Evolutionary conservation across 2,888 invertebrate species (phyloP), one percentile per base, ranked within the genome.

Genomic region (Hydraecia micacea): DNA sequence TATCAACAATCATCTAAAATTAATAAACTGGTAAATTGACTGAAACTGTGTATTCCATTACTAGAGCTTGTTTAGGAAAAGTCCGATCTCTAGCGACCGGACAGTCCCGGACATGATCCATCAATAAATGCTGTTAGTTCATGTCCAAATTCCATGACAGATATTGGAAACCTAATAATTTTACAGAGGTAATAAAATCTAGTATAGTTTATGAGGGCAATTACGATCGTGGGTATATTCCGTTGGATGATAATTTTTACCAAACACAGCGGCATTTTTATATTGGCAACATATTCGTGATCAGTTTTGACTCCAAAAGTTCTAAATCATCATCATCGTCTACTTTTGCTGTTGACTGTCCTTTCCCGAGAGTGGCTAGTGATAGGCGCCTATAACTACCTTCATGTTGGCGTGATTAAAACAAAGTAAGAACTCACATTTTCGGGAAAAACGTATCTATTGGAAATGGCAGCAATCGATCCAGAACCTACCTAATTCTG

Each of bases 91-190:
- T 18, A 18, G n/a, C 21, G 75, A 21, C 6, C n/a, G 32, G 68
- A 11, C 21, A 28, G 67, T 28, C 2, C 52, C 65, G 76, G 76
- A 76, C 21, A 65, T 76, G 55, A 76, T 76, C 76, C 65, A 76
- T 76, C 76, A 76, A 55, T 75, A 65, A 75, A 76, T 28, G 32
- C 42, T 52, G 39, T 75, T 76, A 65, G 76, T 55, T 3, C 3
- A 15, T n/a, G 25, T 52, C 52, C 21, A 28, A 52, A 21, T 52
- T 52, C 52, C 46, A 49, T 32, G 63, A 42, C 11, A 63, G 13
- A 32, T 55, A 21, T 75, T 76, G 15, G 76, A 55, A 75, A 75
- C 36, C 39, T 75, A n/a, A 63, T 18, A 2, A 42, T 55, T 42
- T 55, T 68, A 74, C 42, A 55, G 32, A 63, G 3, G 15, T 18